Evolutionary conservation across 2,113 vertebrate genomes (phyloP), one percentile per base, ranked within the genome.

Genomic region (Pseudois nayaur): DNA sequence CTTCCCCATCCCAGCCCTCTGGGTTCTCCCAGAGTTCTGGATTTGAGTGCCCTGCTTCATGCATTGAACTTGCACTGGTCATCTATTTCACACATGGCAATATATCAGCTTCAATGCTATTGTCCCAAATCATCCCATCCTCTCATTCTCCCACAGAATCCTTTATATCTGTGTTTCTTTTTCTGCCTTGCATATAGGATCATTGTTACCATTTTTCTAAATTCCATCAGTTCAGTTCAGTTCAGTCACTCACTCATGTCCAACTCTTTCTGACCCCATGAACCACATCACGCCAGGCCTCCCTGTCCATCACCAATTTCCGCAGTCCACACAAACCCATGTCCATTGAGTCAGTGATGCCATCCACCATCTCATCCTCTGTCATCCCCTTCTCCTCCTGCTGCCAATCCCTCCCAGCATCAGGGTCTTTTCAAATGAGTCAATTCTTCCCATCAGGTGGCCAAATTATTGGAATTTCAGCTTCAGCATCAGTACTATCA

Each of bases 241-340:
- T 33, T 62, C 29, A 62, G 29, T 62, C 60, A 33, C 5, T 62
- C 60, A 33, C 6, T 62, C 6, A 0, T 33, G 60, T 62, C 14
- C 29, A 8, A 16, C 29, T 33, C 60, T 62, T 62, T 0, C 11
- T 0, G 3, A 62, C 13, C 29, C 29, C 6, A 1, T 15, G 6
- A 62, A 33, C 14, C 29, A 33, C 29, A 33, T 0, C 13, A 62
- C 0, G 0, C 13, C 60, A 62, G 60, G 60, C 1, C 13, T 62
- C 29, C 29, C 13, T 62, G 60, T 33, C 27, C 29, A 15, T 62
- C 60, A 62, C 60, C 60, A 62, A 15, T 15, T 8, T 2, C 60
- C 3, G 1, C 13, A 16, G 29, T 14, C 6, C 29, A 62, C 13
- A 5, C 29, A 62, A 62, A 62, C 29, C 60, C 13, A 31, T 62